A percentile compares a stretch with the other conserved stretches of the same genome.
Evolutionary conservation across 2,888 invertebrate genomes (phyloP).

Genomic region (Zelleria hepariella): DNA sequence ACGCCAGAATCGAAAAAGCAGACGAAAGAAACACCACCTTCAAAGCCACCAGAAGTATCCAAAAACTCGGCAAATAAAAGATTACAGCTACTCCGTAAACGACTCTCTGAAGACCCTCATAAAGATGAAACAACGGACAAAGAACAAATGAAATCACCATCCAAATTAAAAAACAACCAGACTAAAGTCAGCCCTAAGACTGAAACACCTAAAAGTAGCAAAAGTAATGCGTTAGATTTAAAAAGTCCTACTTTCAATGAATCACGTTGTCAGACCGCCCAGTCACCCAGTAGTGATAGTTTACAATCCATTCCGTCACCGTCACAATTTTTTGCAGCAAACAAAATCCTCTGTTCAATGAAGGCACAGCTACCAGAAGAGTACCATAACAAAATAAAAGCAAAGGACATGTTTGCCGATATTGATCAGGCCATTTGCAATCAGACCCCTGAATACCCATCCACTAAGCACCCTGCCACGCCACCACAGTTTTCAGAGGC

Average conservation of each 20-base stretch:
- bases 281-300: conserved; percentile 50
- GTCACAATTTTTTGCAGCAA: conserved; percentile 60
- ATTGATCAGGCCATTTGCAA: conserved; percentile 58
- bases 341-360: conserved; percentile 61
- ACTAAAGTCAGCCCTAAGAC: conserved; percentile 26
- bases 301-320: conserved; percentile 48
- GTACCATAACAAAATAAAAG: conserved; percentile 40
- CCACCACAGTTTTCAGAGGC: conserved; percentile 65
- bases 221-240: conserved; percentile 11
- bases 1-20: conserved; percentile 7
- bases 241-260: conserved; percentile 39
- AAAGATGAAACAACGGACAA: conserved; percentile 19
- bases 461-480: conserved; percentile 55
- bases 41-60: conserved; percentile 15
- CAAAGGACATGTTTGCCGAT: conserved; percentile 57
- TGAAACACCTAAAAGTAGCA: conserved; percentile 19
- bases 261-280: conserved; percentile 27
- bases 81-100: conserved; percentile 36
- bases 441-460: conserved; percentile 55
- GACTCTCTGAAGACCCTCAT: conserved; percentile 32
- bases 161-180: conserved; percentile 18
- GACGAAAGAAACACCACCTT: conserved; percentile 16
- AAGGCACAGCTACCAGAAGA: conserved; percentile 60
- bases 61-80: conserved; percentile 47
- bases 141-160: conserved; percentile 4